Base-by-base conservation (phyloP, 2,113 vertebrate genomes). In the Chloropsis hardwickii region DNA sequence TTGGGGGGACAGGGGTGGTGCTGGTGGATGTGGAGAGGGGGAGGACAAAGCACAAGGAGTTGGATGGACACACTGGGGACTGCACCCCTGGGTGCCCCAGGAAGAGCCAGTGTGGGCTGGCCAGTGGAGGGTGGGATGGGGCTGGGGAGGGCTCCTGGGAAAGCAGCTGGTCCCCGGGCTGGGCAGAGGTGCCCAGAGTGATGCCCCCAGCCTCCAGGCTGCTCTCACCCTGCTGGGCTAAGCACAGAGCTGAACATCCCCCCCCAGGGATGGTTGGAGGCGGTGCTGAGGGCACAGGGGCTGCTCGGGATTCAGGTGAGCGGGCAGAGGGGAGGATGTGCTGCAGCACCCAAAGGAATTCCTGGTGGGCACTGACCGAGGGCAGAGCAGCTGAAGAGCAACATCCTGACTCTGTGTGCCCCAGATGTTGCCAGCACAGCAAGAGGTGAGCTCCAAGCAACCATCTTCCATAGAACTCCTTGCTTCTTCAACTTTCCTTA, bases 331-430 rank as follows among this genome's bases (percentile, higher is more conserved):
- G 74, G 35, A 50, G 9, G 44, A 69, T 1, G 35, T 20, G 67
- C 69, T 87, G 69, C 50, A 48, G 82, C 73, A 40, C 64, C 45
- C 1, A 3, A 42, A 18, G 28, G 35, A 54, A 14, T 45, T 62
- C 25, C 62, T 2, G 3, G 20, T 0, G 5, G 50, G 60, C 42
- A 12, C 31, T 23, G 65, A 13, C 4, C 0, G 0, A 39, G 66
- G 61, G 11, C 44, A 16, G 47, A 24, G 64, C 69, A 72, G 48
- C 77, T 64, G 56, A 12, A 13, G 33, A 33, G 42, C n/a, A 24
- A 1, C 29, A 1, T 16, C 11, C 5, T 44, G 39, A 5, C 56
- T 33, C 40, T 23, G 39, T 3, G 3, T 33, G 56, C 39, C 50
- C 56, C 50, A 37, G 20, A 1, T 6, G 8, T 2, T 10, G 37